phyloP scores from a whole-genome alignment of 2,888 invertebrate genomes.

The Heliconius sara region DNA sequence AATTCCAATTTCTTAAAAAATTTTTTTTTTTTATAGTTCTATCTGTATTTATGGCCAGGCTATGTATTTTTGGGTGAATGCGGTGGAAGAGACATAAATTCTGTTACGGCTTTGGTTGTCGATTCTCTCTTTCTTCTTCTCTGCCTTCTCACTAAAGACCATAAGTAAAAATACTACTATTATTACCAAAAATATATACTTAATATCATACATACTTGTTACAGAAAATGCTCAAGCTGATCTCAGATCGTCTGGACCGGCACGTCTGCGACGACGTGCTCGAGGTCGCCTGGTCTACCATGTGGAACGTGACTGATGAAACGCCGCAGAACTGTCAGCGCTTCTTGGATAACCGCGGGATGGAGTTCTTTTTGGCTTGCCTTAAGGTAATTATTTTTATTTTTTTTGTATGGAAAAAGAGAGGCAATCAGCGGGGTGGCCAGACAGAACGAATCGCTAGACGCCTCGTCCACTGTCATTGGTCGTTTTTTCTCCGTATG shows the following conservation, averaged over 20 bases:
- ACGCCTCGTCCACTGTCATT: too few relatives aligned
- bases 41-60: too few relatives aligned
- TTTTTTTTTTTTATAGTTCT: too few relatives aligned
- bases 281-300: constrained; percentile 99
- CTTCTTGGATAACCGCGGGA: constrained; percentile 94
- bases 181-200: not conserved
- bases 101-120: not conserved
- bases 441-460: too few relatives aligned
- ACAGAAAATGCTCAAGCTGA: constrained; percentile 92
- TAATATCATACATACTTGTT: constrained; percentile 48
- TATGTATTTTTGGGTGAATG: too few relatives aligned
- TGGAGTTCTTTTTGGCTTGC: constrained; percentile 95
- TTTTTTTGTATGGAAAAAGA: not conserved
- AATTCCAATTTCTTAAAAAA: too few relatives aligned
- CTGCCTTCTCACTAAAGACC: not conserved
- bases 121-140: not conserved
- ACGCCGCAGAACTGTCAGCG: constrained; percentile 96
- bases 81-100: too few relatives aligned
- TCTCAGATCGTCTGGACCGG: constrained; percentile 90
- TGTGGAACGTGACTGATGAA: constrained; percentile 99
- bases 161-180: not conserved
- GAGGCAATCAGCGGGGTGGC: too few relatives aligned
- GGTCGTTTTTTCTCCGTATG: too few relatives aligned
- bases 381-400: constrained; percentile 84
- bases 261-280: constrained; percentile 96